Evolutionary conservation across 2,888 invertebrate genomes (phyloP).

Genomic region (Hemicrepidius hirtus): DNA sequence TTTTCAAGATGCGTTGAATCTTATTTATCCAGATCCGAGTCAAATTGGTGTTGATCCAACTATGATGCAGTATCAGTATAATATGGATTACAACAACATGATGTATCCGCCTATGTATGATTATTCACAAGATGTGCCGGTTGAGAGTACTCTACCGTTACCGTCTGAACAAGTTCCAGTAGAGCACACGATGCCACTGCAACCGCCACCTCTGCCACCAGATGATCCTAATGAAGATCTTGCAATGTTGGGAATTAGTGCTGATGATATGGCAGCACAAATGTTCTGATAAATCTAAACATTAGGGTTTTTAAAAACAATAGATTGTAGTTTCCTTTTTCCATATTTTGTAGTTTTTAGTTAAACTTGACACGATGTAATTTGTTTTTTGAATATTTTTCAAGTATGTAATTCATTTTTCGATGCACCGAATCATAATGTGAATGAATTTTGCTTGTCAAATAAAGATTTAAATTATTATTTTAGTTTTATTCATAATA

Average conservation of each 20-base stretch:
- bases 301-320: background rate
- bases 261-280: slow-evolving; percentile 82
- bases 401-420: background rate
- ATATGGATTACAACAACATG: slow-evolving; percentile 65
- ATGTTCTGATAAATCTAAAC: slow-evolving; percentile 59
- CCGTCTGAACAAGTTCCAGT: slow-evolving; percentile 60
- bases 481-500: too few relatives aligned
- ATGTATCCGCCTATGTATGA: slow-evolving; percentile 64
- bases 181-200: slow-evolving; percentile 68
- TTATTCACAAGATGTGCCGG: slow-evolving; percentile 61
- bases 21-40: slow-evolving; percentile 75
- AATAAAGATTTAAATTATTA: too few relatives aligned
- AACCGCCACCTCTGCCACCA: slow-evolving; percentile 69
- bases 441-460: too few relatives aligned
- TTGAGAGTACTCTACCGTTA: slow-evolving; percentile 45
- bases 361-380: slow-evolving; percentile 4
- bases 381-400: slow-evolving; percentile 6
- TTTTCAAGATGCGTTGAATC: slow-evolving; percentile 79
- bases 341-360: slow-evolving; percentile 31
- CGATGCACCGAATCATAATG: background rate
- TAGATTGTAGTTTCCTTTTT: slow-evolving; percentile 13
- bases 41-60: slow-evolving; percentile 58
- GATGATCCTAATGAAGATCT: slow-evolving; percentile 81
- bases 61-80: slow-evolving; percentile 62
- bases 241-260: slow-evolving; percentile 90